Percentiles rank a stretch among this genome's conserved stretches.
phyloP scores from a whole-genome alignment of 2,797 vertebrate genomes.

The Lacerta agilis region DNA sequence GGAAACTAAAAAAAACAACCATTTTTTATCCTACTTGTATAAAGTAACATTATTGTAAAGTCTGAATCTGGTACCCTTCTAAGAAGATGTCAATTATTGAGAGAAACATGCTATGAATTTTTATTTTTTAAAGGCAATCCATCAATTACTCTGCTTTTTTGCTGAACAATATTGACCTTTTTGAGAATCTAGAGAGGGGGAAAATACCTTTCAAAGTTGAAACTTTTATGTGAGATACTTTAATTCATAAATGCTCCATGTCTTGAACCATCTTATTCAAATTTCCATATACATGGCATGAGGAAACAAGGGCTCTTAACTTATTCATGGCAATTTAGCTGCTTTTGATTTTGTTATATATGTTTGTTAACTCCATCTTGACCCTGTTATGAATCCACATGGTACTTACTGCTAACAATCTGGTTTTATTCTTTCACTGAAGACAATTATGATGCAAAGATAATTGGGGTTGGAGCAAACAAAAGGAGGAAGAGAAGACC shows the following conservation, averaged over 20 bases:
- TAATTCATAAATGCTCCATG: conserved; percentile 35
- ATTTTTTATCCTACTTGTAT: conserved; percentile 64
- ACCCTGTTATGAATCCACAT: conserved; percentile 21
- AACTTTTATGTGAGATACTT: conserved; percentile 58
- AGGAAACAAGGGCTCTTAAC: conserved; percentile 21
- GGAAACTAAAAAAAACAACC: conserved; percentile 36
- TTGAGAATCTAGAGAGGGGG: conserved; percentile 49
- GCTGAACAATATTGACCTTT: conserved; percentile 59
- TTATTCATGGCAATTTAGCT: conserved; percentile 35
- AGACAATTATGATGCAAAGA: conserved; percentile 74
- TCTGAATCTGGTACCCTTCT: conserved; percentile 60
- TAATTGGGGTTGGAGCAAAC: conserved; percentile 75
- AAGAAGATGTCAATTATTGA: conserved; percentile 69
- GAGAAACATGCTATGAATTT: conserved; percentile 66
- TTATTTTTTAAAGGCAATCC: neutral
- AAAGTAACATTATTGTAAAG: conserved; percentile 67
- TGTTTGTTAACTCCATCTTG: conserved; percentile 44
- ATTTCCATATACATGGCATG: conserved; percentile 33
- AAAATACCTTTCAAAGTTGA: conserved; percentile 54
- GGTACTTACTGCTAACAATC: conserved; percentile 46
- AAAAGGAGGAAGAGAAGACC: conserved; percentile 82
- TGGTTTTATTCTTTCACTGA: conserved; percentile 69
- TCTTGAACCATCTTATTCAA: conserved; percentile 25
- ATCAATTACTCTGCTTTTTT: conserved; percentile 63
- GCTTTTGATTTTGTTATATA: conserved; percentile 50